Evolutionary conservation across 1,140 invertebrate genomes (phyloP), one percentile per base, ranked within the genome.

Genomic region (Monomorium pharaonis): DNA sequence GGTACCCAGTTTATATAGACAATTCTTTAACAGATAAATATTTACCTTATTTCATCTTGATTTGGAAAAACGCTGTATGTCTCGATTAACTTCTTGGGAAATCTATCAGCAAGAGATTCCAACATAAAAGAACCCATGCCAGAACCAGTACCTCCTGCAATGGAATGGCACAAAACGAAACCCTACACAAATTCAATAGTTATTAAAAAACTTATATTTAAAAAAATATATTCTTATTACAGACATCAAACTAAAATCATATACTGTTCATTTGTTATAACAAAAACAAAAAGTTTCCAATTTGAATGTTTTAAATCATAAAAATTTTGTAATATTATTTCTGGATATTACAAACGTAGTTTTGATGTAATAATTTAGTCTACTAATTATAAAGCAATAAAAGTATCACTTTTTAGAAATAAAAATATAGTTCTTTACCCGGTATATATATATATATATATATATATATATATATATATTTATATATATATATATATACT

Each of bases 1-100:
- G 37, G 7, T 7, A 37, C 4, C 37, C 37, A 37, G 37, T 54
- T 54, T 54, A 10, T 14, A 6, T 33, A 10, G 10, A 60, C 2
- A 42, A 27, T 37, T 69, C 70, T 21, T 54, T 60, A 30, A 62
- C 44, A 30, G 56, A 65, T 70, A 85, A 69, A 80, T 37, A 37
- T 74, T 86, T 94, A 97, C 97, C 97, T 97, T 91, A 98, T 98
- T 97, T 99, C 98, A 96, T 99, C 98, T 93, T 99, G 97, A 95
- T 99, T 99, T 0, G 99, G 99, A 95, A 99, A 99, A 0, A 99
- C 99, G 92, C 99, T 99, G 94, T 99, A 99, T 0, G 99, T 99
- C 95, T 99, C 98, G 24, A 99, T 98, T 4, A 99, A 94, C 93
- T 99, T 99, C 94, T 99, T 99, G 1, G 99, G 99, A 95, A 99